These are phyloP conservation scores for Formicarius rufipectus DNA, from an alignment of 2,113 vertebrate species.

Conservation along the genomic window DNA sequence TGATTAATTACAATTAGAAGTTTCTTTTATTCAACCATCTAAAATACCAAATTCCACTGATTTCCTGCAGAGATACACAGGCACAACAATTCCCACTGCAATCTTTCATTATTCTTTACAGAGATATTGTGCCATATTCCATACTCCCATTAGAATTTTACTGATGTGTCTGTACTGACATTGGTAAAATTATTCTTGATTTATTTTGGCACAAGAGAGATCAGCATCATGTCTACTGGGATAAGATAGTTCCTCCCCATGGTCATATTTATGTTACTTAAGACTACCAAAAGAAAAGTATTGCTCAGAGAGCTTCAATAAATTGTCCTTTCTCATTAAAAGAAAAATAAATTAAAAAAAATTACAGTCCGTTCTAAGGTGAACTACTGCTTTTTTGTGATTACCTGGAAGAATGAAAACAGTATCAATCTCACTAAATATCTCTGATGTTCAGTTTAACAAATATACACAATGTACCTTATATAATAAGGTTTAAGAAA, in stretches of 20 bases:
- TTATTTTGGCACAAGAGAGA: conserved; percentile 20
- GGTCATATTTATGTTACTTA: conserved; percentile 26
- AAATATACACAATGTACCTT: neutral
- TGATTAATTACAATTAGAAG: conserved; percentile 24
- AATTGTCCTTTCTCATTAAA: neutral
- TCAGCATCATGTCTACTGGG: neutral
- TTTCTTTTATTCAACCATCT: conserved; percentile 31
- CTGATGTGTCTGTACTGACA: neutral
- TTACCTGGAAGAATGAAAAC: neutral
- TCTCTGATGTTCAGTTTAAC: neutral
- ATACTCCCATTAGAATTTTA: conserved; percentile 10
- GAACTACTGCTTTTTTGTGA: neutral
- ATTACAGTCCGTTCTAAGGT: neutral
- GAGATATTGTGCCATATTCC: neutral
- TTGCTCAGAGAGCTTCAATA: neutral
- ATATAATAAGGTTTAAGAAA: neutral
- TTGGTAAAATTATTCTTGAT: conserved; percentile 33
- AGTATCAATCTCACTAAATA: neutral
- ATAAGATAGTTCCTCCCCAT: neutral
- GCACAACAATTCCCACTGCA: conserved; percentile 41
- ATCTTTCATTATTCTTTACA: conserved; percentile 40
- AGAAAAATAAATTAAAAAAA: neutral
- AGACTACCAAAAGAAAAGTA: neutral
- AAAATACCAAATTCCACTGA: conserved; percentile 27
- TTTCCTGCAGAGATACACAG: conserved; percentile 49